Percentiles rank a stretch among this genome's conserved stretches.
Evolutionary conservation across 2,888 invertebrate species (phyloP).

Genomic region (Orchesella flavescens): DNA sequence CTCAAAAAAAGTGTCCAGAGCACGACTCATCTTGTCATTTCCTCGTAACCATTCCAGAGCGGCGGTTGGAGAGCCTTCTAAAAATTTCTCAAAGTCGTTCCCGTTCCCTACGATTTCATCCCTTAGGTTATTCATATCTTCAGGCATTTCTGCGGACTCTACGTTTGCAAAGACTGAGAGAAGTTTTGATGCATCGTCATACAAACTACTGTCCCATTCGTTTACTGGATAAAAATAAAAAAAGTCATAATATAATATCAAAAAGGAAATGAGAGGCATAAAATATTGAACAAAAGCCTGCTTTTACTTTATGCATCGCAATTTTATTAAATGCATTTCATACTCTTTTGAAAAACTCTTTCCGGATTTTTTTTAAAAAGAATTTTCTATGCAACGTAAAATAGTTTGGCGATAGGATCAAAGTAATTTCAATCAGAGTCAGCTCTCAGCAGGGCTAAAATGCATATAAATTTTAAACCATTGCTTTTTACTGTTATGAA

Average conservation of each 20-base stretch:
- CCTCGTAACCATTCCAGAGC: constrained; percentile 79
- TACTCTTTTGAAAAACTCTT: neutral
- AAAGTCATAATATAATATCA: neutral
- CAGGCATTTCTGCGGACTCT: constrained; percentile 84
- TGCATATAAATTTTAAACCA: neutral
- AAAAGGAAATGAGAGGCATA: neutral
- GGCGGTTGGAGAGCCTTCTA: constrained; percentile 74
- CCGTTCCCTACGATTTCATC: constrained; percentile 75
- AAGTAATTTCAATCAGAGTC: too few species aligned
- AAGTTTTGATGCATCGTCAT: constrained; percentile 81
- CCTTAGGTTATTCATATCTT: constrained; percentile 76
- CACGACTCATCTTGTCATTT: constrained; percentile 75
- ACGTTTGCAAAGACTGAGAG: constrained; percentile 82
- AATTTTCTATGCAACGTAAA: too few species aligned
- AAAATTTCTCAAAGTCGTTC: constrained; percentile 74
- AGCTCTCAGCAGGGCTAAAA: constrained; percentile 4
- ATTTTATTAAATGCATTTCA: neutral
- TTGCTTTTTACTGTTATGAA: neutral
- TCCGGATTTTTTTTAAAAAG: neutral
- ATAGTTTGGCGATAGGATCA: too few species aligned
- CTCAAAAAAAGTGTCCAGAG: constrained; percentile 79
- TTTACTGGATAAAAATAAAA: constrained; percentile 70
- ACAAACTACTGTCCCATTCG: constrained; percentile 81
- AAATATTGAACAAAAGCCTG: neutral
- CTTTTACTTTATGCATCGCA: neutral